Evolutionary conservation across 2,113 vertebrate genomes (phyloP), one percentile per base, ranked within the genome.

Genomic region (Sebastes fasciatus): DNA sequence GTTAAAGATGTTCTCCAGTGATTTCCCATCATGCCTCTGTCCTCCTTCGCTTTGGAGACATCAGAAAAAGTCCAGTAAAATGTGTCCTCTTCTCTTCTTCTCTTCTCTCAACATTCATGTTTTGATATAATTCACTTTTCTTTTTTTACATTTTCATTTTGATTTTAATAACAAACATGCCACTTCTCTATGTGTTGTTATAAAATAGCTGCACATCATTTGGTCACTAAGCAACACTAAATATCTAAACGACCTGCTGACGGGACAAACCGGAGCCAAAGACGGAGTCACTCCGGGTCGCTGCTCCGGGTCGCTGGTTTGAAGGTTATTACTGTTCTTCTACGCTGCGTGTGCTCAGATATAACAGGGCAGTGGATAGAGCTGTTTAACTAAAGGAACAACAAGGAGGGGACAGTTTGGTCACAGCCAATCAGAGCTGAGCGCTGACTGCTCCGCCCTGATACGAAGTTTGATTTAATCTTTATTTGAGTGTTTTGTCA

Each of bases 201-300:
- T 62, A 88, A 91, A 92, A 88, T 81, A 89, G 89, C 90, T 92
- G 89, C 88, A 84, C 83, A 77, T 92, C 52, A 79, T 91, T 89
- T 87, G 85, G 87, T 90, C 86, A 80, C 85, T 55, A 83, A 88
- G 82, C 85, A 88, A 87, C 87, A 74, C 45, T 9, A 48, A 64
- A 84, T 19, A 69, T 63, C 57, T 12, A 11, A 34, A 34, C 62
- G 17, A 63, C 48, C 81, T 72, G 69, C 64, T 58, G 23, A 54
- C 8, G 49, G 69, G 70, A 57, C 69, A 17, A 74, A 75, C 40
- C 78, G 11, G 68, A 77, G 76, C 58, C 4, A 14, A 12, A 60
- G 23, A 14, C 40, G 16, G 54, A 55, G 23, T 9, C 46, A 21
- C 3, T 34, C 26, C 26, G 26, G 26, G 26, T 34, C 26, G 17